Evolutionary conservation across 2,888 invertebrate species (phyloP).

Genomic region (Andrena haemorrhoa): DNA sequence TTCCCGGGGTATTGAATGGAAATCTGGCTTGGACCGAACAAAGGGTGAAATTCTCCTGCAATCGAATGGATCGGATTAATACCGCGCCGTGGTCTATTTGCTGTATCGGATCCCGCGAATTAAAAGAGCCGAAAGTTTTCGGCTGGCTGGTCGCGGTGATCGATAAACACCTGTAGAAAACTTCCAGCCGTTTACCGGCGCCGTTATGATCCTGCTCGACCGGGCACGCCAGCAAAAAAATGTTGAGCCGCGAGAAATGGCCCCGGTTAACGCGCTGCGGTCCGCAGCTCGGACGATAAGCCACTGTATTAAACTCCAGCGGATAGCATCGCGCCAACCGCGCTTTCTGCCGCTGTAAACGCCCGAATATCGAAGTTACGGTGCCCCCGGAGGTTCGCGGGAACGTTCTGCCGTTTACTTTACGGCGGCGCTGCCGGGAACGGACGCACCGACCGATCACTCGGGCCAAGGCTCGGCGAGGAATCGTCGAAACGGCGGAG

Average conservation of each 20-base stretch:
- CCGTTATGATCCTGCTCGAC: neutral
- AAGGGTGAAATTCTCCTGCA: neutral
- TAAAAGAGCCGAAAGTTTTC: slow-evolving; percentile 4
- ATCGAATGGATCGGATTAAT: neutral
- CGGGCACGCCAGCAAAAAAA: neutral
- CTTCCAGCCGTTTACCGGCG: neutral
- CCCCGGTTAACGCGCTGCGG: neutral
- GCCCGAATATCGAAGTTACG: neutral
- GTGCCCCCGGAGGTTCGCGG: too few species aligned
- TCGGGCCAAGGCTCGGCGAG: too few species aligned
- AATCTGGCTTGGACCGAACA: neutral
- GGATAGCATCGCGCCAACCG: neutral
- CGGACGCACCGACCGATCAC: too few species aligned
- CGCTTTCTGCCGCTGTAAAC: neutral
- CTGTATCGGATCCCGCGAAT: slow-evolving; percentile 5
- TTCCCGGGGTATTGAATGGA: neutral
- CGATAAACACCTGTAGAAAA: slow-evolving; percentile 25
- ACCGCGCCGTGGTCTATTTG: slow-evolving; percentile 1
- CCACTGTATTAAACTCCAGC: neutral
- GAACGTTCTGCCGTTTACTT: too few species aligned
- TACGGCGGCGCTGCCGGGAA: too few species aligned
- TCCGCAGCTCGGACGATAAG: neutral
- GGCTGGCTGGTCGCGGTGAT: slow-evolving; percentile 11
- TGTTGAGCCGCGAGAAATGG: neutral
- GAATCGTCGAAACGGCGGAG: neutral